These are phyloP conservation scores for Entomyzon cyanotis DNA, from an alignment of 2,113 vertebrate genomes.

Conservation along the genomic window DNA sequence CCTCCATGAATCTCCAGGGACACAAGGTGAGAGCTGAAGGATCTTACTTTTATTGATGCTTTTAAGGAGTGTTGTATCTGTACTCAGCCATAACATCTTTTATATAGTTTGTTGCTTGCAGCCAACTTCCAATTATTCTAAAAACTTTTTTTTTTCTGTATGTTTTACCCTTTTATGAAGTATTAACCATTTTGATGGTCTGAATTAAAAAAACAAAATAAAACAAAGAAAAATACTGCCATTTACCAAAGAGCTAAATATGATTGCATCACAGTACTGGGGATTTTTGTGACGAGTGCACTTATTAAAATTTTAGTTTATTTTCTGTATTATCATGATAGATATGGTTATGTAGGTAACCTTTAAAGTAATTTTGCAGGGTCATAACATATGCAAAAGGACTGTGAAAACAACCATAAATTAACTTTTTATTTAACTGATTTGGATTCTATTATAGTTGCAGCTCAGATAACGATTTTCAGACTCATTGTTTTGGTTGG, in stretches of 20 bases:
- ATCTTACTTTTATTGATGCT: background rate
- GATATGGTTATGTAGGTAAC: background rate
- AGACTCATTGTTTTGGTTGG: background rate
- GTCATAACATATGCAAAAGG: background rate
- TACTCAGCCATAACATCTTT: background rate
- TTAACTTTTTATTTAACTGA: background rate
- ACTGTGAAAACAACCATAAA: background rate
- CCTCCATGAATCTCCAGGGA: background rate
- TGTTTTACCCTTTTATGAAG: background rate
- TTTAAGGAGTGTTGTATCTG: background rate
- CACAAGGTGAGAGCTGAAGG: background rate
- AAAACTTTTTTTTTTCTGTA: background rate
- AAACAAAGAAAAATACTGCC: accelerated
- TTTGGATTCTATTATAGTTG: background rate
- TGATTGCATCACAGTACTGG: background rate
- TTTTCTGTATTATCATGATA: background rate
- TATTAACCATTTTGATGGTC: background rate
- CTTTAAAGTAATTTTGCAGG: background rate
- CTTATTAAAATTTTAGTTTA: background rate
- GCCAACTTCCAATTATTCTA: background rate
- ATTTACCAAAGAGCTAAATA: background rate
- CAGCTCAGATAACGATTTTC: background rate
- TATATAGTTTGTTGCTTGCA: background rate
- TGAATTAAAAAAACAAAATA: background rate
- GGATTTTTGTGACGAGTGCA: accelerated